Percentiles rank a stretch among this genome's conserved stretches.
Evolutionary conservation across 1,140 invertebrate genomes (phyloP).

Genomic region (Uloborus diversus): DNA sequence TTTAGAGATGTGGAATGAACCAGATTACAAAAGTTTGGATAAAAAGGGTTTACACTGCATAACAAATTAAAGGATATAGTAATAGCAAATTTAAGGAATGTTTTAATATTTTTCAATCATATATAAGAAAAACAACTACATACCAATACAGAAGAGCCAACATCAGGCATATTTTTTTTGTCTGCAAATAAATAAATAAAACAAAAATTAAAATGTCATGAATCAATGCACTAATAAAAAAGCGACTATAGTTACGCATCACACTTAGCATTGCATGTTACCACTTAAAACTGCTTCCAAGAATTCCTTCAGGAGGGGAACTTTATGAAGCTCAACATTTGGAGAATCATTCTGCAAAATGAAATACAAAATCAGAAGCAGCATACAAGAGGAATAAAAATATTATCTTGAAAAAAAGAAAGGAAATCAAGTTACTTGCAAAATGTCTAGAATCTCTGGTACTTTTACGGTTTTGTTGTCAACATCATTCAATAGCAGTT

Average conservation of each 20-base stretch:
- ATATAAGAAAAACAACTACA: conserved; percentile 9
- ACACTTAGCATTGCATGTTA: too few relatives aligned
- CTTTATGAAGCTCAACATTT: conserved; percentile 23
- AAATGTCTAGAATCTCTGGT: conserved; percentile 18
- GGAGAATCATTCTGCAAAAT: conserved; percentile 41
- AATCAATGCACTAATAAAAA: not conserved
- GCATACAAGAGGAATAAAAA: too few relatives aligned
- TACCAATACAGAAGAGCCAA: conserved; percentile 23
- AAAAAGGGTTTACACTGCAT: too few relatives aligned
- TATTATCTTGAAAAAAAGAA: too few relatives aligned
- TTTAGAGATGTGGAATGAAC: too few relatives aligned
- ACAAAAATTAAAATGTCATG: not conserved
- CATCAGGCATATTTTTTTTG: conserved; percentile 11
- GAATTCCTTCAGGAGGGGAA: conserved; percentile 54
- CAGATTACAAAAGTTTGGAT: too few relatives aligned
- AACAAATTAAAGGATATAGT: too few relatives aligned
- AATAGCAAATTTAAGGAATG: too few relatives aligned
- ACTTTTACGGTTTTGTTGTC: conserved; percentile 13
- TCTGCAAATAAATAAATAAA: not conserved
- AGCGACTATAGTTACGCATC: not conserved
- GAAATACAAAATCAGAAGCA: too few relatives aligned
- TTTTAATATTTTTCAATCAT: too few relatives aligned
- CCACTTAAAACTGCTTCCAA: conserved; percentile 52
- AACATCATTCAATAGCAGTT: conserved; percentile 36
- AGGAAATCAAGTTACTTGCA: conserved; percentile 42